Evolutionary conservation across 35 echinoderm and acorn worm species (phyloP).

Genomic region (Ptychodera flava): DNA sequence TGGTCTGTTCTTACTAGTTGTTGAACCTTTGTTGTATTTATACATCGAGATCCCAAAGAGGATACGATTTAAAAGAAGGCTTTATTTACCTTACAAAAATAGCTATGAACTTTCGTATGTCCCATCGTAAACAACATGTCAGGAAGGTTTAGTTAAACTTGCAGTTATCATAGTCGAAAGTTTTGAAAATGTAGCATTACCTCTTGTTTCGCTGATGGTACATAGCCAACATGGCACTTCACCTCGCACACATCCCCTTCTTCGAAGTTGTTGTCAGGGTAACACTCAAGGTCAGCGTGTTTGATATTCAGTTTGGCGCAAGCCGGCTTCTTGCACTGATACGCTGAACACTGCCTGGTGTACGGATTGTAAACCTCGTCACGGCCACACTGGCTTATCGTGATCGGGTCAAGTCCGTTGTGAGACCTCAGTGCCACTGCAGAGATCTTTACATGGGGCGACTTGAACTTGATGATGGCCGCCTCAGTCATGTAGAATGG

Average conservation of each 20-base stretch:
- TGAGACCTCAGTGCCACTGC: constrained; percentile 60
- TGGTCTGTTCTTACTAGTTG: too few relatives aligned
- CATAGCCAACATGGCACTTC: constrained; percentile 56
- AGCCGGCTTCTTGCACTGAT: constrained; percentile 32
- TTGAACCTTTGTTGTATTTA: too few relatives aligned
- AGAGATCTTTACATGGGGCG: constrained; percentile 39
- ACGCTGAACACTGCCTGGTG: constrained; percentile 46
- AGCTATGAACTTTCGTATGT: too few relatives aligned
- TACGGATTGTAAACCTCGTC: constrained; percentile 57
- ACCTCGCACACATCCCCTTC: constrained; percentile 69
- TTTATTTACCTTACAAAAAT: too few relatives aligned
- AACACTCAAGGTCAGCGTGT: constrained; percentile 17
- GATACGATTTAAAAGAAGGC: too few relatives aligned
- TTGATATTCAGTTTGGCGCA: constrained; percentile 36
- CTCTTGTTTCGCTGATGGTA: too few relatives aligned
- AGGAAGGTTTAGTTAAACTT: too few relatives aligned
- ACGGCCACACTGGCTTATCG: constrained; percentile 29
- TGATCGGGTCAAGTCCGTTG: constrained; percentile 51
- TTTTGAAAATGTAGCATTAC: too few relatives aligned
- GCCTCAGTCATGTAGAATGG: constrained; percentile 68
- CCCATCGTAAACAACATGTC: too few relatives aligned
- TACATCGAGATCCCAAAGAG: too few relatives aligned
- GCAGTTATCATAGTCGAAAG: too few relatives aligned
- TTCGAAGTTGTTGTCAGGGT: neutral
- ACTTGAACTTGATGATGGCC: constrained; percentile 40